phyloP scores from a whole-genome alignment of 1,140 invertebrate species.

The Lepidurus arcticus region DNA sequence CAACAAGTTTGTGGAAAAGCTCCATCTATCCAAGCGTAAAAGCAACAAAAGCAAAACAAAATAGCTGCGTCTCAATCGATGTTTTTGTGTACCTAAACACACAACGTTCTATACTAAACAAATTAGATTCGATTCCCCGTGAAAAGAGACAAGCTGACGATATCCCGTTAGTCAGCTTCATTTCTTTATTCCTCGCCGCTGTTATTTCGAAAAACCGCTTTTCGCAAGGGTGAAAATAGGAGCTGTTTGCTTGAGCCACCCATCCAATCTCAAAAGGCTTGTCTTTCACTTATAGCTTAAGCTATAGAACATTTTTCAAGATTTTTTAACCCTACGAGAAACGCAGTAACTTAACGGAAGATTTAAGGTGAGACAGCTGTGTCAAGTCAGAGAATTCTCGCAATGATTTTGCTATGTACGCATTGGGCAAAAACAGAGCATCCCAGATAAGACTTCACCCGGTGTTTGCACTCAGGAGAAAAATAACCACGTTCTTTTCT shows the following conservation, averaged over 20 bases:
- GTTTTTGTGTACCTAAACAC: background rate
- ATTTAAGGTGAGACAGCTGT: slow-evolving; percentile 18
- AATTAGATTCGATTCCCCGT: background rate
- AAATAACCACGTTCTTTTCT: background rate
- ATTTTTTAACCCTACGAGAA: background rate
- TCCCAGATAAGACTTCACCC: background rate
- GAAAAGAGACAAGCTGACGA: slow-evolving; percentile 6
- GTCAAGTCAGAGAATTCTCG: slow-evolving; percentile 10
- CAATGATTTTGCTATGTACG: background rate
- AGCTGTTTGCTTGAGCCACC: background rate
- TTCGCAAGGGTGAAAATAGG: background rate
- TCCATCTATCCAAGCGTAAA: background rate
- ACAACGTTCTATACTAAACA: background rate
- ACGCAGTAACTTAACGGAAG: background rate
- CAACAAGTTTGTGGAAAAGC: background rate
- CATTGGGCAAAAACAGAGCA: background rate
- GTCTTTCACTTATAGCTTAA: background rate
- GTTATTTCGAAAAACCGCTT: slow-evolving; percentile 4
- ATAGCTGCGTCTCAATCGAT: background rate
- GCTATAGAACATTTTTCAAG: background rate
- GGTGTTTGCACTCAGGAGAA: background rate
- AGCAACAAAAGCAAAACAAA: background rate
- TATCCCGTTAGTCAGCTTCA: background rate
- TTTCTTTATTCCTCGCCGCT: background rate
- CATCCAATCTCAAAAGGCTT: slow-evolving; percentile 5